These are phyloP conservation scores for Mechanitis mazaeus DNA, from an alignment of 2,888 invertebrate species.

Conservation along the genomic window DNA sequence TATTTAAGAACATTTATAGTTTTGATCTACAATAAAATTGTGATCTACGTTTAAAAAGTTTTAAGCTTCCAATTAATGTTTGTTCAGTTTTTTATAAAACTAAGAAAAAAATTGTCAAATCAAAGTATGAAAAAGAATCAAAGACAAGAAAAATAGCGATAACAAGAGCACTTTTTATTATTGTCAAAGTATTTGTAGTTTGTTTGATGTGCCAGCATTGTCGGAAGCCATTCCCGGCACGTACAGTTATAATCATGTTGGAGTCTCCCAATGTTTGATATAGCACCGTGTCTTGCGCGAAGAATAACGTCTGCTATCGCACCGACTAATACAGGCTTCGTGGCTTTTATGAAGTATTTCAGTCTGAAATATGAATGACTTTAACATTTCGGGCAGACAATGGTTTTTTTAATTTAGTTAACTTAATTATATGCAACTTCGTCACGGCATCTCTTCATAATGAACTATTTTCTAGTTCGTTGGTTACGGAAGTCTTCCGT, in stretches of 20 bases:
- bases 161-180: conserved; percentile 65
- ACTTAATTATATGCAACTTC: not conserved
- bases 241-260: conserved; percentile 73
- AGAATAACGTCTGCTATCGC: conserved; percentile 53
- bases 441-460: not conserved
- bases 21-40: too few species aligned
- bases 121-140: not conserved
- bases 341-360: conserved; percentile 26
- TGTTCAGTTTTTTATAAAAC: not conserved
- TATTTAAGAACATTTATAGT: too few species aligned
- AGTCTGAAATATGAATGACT: not conserved
- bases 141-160: conserved; percentile 38
- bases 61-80: too few species aligned
- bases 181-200: conserved; percentile 55
- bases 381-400: not conserved
- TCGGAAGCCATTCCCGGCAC: conserved; percentile 62
- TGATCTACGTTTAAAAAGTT: too few species aligned
- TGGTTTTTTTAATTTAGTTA: not conserved
- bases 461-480: conserved; percentile 1
- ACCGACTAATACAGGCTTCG: conserved; percentile 30
- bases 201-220: conserved; percentile 66
- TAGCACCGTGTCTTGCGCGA: conserved; percentile 61
- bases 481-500: conserved; percentile 4
- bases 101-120: not conserved
- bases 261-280: conserved; percentile 70